Conservation (phyloP, 2,113 vertebrate genomes). For the Athene cunicularia region DNA sequence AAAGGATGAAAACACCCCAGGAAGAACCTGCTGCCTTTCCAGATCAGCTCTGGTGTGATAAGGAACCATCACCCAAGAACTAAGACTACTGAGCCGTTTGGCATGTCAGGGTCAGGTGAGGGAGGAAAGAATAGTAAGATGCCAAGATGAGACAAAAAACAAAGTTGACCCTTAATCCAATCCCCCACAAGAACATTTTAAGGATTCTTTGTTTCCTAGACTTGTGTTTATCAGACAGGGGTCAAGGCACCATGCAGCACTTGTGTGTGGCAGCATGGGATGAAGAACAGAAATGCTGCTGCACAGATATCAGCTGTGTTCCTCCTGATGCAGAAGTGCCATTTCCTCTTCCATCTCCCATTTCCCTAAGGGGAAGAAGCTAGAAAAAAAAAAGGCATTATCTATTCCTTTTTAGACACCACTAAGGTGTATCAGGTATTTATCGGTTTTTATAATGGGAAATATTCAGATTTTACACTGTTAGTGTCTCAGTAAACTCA, state of each 20-base stretch:
- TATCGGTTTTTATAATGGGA: background rate
- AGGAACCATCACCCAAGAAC: background rate
- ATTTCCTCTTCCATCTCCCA: background rate
- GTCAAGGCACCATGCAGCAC: background rate
- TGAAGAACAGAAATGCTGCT: background rate
- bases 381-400: background rate
- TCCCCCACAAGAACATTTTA: too few species aligned
- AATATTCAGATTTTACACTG: background rate
- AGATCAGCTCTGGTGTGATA: background rate
- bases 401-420: background rate
- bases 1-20: background rate
- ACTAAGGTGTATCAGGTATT: background rate
- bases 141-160: background rate
- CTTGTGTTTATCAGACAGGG: background rate
- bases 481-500: background rate
- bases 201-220: background rate
- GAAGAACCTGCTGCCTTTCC: background rate
- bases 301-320: accelerated
- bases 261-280: accelerated
- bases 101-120: background rate
- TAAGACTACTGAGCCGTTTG: background rate
- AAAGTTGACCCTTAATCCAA: background rate
- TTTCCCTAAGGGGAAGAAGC: background rate
- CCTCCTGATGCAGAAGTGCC: background rate
- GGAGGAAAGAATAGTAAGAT: background rate